Evolutionary conservation across 1,140 invertebrate species (phyloP).

Genomic region (Bemisia tabaci): DNA sequence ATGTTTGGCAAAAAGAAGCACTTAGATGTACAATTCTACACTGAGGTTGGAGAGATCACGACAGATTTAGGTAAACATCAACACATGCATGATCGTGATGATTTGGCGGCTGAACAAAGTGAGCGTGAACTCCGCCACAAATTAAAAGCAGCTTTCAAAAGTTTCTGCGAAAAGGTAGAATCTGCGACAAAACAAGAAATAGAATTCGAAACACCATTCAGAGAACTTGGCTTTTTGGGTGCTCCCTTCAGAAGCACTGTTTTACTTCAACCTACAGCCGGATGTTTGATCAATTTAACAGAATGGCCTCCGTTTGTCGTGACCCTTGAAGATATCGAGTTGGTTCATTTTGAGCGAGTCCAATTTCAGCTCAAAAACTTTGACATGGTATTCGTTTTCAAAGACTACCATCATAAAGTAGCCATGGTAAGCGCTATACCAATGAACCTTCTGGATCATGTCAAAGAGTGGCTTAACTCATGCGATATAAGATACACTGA

Average conservation of each 20-base stretch:
- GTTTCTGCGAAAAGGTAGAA: constrained; percentile 96
- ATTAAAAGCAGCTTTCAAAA: constrained; percentile 94
- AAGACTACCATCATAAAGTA: constrained; percentile 89
- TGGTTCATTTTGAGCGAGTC: constrained; percentile 98
- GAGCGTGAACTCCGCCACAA: constrained; percentile 93
- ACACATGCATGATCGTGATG: constrained; percentile 98
- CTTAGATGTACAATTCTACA: constrained; percentile 98
- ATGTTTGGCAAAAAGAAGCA: constrained; percentile 99
- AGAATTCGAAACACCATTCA: constrained; percentile 97
- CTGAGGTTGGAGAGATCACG: constrained; percentile 98
- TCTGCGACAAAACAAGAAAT: constrained; percentile 90
- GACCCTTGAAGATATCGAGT: constrained; percentile 90
- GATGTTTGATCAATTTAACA: constrained; percentile 90
- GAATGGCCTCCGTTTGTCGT: constrained; percentile 99
- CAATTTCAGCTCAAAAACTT: constrained; percentile 98
- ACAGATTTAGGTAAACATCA: constrained; percentile 99
- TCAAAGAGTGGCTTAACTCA: constrained; percentile 99
- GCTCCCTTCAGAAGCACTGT: constrained; percentile 96
- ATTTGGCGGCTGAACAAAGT: constrained; percentile 95
- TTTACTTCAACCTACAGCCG: constrained; percentile 89
- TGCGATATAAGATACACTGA: constrained; percentile 97
- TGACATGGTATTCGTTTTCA: constrained; percentile 99
- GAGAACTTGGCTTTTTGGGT: constrained; percentile 93
- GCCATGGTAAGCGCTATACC: constrained; percentile 96
- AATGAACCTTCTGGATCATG: constrained; percentile 96